phyloP scores from a whole-genome alignment of 2,797 vertebrate genomes.

The Arnoldichthys spilopterus region DNA sequence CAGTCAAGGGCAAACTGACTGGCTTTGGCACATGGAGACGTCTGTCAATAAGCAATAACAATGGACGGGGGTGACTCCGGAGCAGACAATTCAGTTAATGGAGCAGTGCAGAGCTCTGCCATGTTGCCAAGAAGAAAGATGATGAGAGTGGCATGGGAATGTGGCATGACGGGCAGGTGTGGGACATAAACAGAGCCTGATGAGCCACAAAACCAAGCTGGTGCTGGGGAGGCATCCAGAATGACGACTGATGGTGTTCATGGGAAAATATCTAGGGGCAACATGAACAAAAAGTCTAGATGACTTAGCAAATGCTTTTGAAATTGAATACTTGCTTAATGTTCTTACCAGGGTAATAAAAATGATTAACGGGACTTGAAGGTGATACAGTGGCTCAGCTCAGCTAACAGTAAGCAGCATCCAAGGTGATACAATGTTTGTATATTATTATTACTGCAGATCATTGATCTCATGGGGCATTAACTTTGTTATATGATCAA shows the following conservation, averaged over 20 bases:
- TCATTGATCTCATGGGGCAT: neutral
- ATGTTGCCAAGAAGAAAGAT: constrained; percentile 38
- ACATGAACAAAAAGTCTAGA: neutral
- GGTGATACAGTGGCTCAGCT: neutral
- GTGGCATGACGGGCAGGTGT: constrained; percentile 51
- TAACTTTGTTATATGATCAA: neutral
- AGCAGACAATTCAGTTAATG: constrained; percentile 69
- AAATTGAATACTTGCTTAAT: neutral
- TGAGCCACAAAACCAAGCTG: neutral
- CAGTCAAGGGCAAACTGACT: constrained; percentile 54
- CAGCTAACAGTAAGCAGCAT: neutral
- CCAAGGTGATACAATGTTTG: neutral
- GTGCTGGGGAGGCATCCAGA: neutral
- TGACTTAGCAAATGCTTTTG: neutral
- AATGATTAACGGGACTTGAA: neutral
- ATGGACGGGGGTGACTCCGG: constrained; percentile 50
- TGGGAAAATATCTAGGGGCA: neutral
- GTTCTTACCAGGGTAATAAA: neutral
- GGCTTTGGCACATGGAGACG: constrained; percentile 41
- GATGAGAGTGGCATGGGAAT: constrained; percentile 24
- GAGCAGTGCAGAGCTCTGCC: constrained; percentile 40
- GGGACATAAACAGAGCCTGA: constrained; percentile 21
- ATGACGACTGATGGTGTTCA: neutral
- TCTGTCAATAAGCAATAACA: constrained; percentile 64
- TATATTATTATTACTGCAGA: neutral